A percentile compares a stretch with the other conserved stretches of the same genome.
These are phyloP conservation scores for Drosophila trapezifrons DNA, from an alignment of 1,140 invertebrate genomes.

Conservation along the genomic window DNA sequence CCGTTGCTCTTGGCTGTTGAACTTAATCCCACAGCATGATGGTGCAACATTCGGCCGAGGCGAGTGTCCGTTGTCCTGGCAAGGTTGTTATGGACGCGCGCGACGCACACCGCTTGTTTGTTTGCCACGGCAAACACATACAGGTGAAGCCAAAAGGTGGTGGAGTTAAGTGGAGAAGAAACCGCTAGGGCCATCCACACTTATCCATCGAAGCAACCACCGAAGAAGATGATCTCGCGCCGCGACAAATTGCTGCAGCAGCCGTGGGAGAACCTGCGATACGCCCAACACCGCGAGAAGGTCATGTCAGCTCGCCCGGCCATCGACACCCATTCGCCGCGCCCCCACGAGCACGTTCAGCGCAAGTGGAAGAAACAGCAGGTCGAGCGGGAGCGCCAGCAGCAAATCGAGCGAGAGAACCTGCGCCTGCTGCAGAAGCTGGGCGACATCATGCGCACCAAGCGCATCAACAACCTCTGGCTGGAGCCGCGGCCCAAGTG, in stretches of 20 bases:
- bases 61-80: conserved; percentile 76
- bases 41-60: conserved; percentile 65
- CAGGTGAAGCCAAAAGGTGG: background rate
- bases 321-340: conserved; percentile 85
- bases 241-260: conserved; percentile 85
- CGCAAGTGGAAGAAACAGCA: conserved; percentile 86
- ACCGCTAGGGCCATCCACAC: conserved; percentile 19
- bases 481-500: conserved; percentile 85
- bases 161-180: background rate
- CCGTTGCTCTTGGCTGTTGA: conserved; percentile 43
- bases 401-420: conserved; percentile 86
- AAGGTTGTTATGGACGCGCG: conserved; percentile 77
- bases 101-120: conserved; percentile 61
- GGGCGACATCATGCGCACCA: conserved; percentile 85
- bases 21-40: conserved; percentile 77
- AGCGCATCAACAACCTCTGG: conserved; percentile 86
- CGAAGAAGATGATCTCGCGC: conserved; percentile 84
- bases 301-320: conserved; percentile 85
- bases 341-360: conserved; percentile 84
- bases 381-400: conserved; percentile 85
- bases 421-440: conserved; percentile 86
- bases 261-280: conserved; percentile 84
- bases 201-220: conserved; percentile 18
- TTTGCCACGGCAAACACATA: conserved; percentile 64
- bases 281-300: conserved; percentile 84